These are phyloP conservation scores for Cassiopea xamachana DNA, from an alignment of 30 jellyfish, hydroid and myxozoan genomes.

Conservation along the genomic window DNA sequence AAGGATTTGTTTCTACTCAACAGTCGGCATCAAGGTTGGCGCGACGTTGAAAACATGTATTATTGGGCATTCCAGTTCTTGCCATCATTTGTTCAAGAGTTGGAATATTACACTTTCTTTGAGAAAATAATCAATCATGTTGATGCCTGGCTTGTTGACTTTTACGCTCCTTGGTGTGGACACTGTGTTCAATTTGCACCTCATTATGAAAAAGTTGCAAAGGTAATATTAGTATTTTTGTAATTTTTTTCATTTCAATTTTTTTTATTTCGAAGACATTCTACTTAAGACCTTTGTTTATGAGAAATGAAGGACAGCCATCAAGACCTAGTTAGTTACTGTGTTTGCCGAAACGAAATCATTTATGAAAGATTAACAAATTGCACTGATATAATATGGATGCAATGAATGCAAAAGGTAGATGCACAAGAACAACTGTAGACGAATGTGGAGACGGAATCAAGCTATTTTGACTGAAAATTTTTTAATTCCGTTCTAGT, in stretches of 20 bases:
- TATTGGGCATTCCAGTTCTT: slow-evolving; percentile 89
- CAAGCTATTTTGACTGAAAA: no score
- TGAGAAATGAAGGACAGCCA: no score
- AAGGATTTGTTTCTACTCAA: background rate
- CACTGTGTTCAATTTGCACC: slow-evolving; percentile 97
- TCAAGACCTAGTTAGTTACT: no score
- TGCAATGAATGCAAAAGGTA: no score
- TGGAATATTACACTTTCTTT: slow-evolving; percentile 80
- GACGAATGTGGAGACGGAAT: no score
- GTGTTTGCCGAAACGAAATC: no score
- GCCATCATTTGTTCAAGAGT: slow-evolving; percentile 86
- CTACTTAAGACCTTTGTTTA: no score
- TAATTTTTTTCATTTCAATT: background rate
- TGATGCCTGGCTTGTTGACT: slow-evolving; percentile 96
- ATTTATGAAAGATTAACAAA: no score
- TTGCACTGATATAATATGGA: no score
- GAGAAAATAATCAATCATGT: slow-evolving; percentile 67
- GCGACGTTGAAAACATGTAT: slow-evolving; percentile 87
- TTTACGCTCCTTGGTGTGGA: slow-evolving; percentile 98
- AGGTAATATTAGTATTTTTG: slow-evolving; percentile 43
- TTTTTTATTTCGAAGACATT: background rate
- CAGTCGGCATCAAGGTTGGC: slow-evolving; percentile 96
- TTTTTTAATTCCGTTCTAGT: no score
- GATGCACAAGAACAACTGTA: no score
- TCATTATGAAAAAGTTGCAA: slow-evolving; percentile 68